Percentiles rank a stretch among this genome's conserved stretches.
phyloP scores from a whole-genome alignment of 1,140 invertebrate species.

The Brachionus sp. region DNA sequence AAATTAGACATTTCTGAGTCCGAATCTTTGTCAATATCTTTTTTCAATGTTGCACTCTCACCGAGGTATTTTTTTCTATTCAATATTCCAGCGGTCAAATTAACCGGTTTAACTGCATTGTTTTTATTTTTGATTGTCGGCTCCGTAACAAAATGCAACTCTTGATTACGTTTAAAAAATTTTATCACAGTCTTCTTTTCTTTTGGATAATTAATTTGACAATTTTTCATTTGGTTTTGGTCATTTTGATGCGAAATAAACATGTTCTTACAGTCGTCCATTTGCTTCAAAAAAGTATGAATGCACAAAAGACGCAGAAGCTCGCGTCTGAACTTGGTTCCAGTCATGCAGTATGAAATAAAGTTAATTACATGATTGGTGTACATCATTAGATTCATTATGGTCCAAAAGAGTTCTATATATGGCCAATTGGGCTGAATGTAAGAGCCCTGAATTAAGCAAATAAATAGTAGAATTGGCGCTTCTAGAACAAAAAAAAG shows the following conservation, averaged over 20 bases:
- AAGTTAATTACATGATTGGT: constrained; percentile 81
- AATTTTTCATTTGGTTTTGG: constrained; percentile 10
- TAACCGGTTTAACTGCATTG: neutral
- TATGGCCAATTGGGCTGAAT: constrained; percentile 1
- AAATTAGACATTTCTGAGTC: neutral
- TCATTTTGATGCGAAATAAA: neutral
- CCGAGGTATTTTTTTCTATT: neutral
- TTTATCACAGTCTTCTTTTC: neutral
- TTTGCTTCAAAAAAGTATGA: neutral
- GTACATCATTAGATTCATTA: constrained; percentile 67
- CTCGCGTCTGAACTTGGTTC: constrained; percentile 71
- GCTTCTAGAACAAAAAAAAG: constrained; percentile 39
- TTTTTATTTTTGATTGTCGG: neutral
- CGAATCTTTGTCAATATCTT: neutral
- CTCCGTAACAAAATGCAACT: neutral
- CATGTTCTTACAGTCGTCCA: neutral
- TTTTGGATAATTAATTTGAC: neutral
- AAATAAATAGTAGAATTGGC: constrained; percentile 25
- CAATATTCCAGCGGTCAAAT: neutral
- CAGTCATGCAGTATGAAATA: constrained; percentile 73
- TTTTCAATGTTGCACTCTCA: neutral
- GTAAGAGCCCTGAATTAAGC: constrained; percentile 28
- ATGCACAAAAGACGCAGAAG: constrained; percentile 28
- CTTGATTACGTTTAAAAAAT: neutral
- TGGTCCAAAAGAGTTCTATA: constrained; percentile 61